Evolutionary conservation across 2,888 invertebrate species (phyloP).

Genomic region (Papilio elwesi): DNA sequence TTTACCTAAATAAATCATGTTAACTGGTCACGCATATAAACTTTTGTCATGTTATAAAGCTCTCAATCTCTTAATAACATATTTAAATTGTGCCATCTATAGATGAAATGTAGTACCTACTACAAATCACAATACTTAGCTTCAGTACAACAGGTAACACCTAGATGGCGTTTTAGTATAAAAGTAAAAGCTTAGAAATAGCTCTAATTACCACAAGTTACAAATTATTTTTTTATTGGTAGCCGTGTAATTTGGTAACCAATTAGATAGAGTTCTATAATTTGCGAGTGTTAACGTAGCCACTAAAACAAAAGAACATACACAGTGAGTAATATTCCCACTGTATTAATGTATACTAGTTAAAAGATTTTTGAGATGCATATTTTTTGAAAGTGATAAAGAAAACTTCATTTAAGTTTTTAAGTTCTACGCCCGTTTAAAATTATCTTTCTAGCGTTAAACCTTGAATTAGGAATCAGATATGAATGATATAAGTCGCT

Average conservation of each 20-base stretch:
- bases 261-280: conserved; percentile 65
- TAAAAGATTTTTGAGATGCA: too few species aligned
- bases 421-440: too few species aligned
- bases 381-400: too few species aligned
- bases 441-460: too few species aligned
- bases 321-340: background rate
- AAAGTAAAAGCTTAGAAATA: background rate
- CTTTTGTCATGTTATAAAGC: too few species aligned
- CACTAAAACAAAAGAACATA: background rate
- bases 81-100: background rate
- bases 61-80: background rate
- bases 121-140: background rate
- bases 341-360: too few species aligned
- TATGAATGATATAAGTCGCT: too few species aligned
- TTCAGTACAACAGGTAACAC: background rate
- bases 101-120: background rate
- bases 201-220: conserved; percentile 8
- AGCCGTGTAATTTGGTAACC: conserved; percentile 50
- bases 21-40: too few species aligned
- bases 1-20: too few species aligned
- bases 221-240: conserved; percentile 7
- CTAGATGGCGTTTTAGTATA: conserved; percentile 2
- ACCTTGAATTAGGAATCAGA: too few species aligned
- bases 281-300: conserved; percentile 48
- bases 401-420: too few species aligned